Evolutionary conservation across 2,113 vertebrate genomes (phyloP), one percentile per base, ranked within the genome.

Genomic region (Centropus bengalensis): DNA sequence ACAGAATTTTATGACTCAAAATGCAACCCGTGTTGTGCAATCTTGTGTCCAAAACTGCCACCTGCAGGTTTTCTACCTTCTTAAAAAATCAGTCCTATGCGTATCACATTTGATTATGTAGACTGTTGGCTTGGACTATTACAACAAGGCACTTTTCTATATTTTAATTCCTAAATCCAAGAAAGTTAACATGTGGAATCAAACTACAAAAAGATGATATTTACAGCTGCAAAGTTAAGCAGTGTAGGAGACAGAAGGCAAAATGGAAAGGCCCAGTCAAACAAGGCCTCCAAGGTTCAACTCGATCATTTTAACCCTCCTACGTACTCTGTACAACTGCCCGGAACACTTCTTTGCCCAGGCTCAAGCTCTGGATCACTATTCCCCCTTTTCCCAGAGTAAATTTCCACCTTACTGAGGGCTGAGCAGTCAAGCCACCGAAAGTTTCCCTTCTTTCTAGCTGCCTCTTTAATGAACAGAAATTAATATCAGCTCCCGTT

Each of bases 401-500:
- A 83, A 27, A 16, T 54, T 88, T 36, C 24, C 36, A 91, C 51
- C 22, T 59, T 33, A 59, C 47, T 36, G 49, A 54, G 5, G 52
- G 47, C 33, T 71, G 40, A 27, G 26, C 56, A 68, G 6, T 67
- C 36, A 77, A 83, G 45, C 55, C 49, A 64, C 30, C 51, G 21
- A 19, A 66, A 56, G 14, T 54, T 76, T 30, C 32, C 10, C 54
- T 68, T 49, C 42, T 62, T 87, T 82, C 49, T 76, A 59, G 21
- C 27, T 64, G n/a, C 8, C 12, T 80, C 9, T 24, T 86, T 66
- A 62, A 73, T 8, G 10, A 80, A 7, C 12, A n/a, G 9, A 62
- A 52, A 8, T 49, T 49, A 88, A 45, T 45, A 64, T 6, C 36
- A 81, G 44, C 8, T 44, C 32, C n/a, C 0, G 0, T 54, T 73